These are phyloP conservation scores for Drosophila tani DNA, from an alignment of 1,140 invertebrate species.

Conservation along the genomic window DNA sequence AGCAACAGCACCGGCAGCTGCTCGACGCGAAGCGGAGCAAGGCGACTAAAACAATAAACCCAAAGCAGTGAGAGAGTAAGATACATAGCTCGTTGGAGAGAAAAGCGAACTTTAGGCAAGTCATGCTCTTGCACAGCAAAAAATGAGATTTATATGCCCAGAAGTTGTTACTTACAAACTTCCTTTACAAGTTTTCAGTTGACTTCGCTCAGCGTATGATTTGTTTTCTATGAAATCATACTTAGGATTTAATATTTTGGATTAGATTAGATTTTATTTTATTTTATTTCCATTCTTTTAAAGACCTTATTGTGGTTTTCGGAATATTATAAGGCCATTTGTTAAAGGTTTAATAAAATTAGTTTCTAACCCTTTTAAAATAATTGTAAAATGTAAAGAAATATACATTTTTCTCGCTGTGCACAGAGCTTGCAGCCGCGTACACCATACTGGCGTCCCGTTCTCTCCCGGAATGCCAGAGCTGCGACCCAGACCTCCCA, in stretches of 20 bases:
- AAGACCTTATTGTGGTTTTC: too few relatives aligned
- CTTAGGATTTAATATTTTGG: not conserved
- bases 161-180: not conserved
- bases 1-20: constrained; percentile 33
- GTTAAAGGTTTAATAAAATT: not conserved
- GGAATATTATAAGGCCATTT: too few relatives aligned
- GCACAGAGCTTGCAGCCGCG: constrained; percentile 15
- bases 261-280: too few relatives aligned
- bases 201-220: not conserved
- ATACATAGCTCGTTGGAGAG: constrained; percentile 26
- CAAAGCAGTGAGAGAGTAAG: constrained; percentile 26
- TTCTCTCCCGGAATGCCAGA: constrained; percentile 29
- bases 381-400: too few relatives aligned
- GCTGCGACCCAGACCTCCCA: constrained; percentile 38
- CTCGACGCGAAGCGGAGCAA: constrained; percentile 42
- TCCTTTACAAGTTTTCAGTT: not conserved
- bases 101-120: constrained; percentile 41
- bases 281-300: too few relatives aligned
- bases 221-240: not conserved
- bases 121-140: constrained; percentile 36
- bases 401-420: constrained; percentile 13
- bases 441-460: constrained; percentile 2
- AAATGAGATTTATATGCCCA: not conserved
- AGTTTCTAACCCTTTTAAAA: too few relatives aligned
- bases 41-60: constrained; percentile 56